Conservation (phyloP, 2,888 invertebrate genomes). For the Adelphocoris suturalis region DNA sequence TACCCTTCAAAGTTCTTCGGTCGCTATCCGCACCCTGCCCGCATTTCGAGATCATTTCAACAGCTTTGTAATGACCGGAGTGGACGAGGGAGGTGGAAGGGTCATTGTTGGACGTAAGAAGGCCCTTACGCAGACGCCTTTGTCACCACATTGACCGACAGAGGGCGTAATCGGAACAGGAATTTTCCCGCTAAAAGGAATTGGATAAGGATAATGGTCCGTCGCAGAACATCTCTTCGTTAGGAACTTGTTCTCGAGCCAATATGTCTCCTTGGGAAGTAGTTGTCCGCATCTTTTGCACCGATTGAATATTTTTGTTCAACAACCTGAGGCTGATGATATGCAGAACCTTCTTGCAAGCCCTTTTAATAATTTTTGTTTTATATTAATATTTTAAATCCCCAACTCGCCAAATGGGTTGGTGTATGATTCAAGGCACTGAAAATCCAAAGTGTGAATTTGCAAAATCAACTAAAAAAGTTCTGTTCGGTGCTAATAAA, state of each 20-base stretch:
- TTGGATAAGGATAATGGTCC: not conserved
- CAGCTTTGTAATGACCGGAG: constrained; percentile 7
- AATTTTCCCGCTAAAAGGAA: not conserved
- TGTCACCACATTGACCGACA: not conserved
- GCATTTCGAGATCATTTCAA: constrained; percentile 30
- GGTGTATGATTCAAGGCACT: no score
- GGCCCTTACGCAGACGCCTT: not conserved
- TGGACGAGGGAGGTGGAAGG: not conserved
- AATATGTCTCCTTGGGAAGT: no score
- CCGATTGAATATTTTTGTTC: no score
- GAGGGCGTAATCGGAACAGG: constrained; percentile 29
- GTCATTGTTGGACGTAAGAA: not conserved
- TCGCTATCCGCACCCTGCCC: constrained; percentile 24
- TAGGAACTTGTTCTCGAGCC: not conserved
- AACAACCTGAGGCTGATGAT: no score
- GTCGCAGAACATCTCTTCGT: not conserved
- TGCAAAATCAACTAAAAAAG: no score
- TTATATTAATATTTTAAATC: no score
- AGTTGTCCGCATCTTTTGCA: no score
- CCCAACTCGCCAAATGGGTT: no score
- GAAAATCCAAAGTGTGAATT: no score
- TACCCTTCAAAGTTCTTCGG: not conserved
- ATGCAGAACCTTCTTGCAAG: no score
- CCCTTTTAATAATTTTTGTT: no score
- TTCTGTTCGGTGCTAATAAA: no score